These are phyloP conservation scores for Poicephalus meyeri DNA, from an alignment of 2,113 vertebrate species.

Conservation along the genomic window DNA sequence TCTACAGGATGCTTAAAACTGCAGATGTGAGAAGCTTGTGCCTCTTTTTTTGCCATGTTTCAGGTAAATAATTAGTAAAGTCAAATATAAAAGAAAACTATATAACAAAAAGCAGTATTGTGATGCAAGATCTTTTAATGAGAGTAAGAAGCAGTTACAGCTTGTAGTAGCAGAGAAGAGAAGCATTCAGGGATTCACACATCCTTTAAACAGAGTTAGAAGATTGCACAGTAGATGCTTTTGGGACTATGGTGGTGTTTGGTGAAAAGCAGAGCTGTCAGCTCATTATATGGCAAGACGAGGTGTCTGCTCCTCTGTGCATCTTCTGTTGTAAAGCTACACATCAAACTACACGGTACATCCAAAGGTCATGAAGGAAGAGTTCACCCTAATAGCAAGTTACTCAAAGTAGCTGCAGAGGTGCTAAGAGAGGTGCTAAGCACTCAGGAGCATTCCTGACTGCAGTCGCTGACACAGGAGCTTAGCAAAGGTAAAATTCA, in stretches of 20 bases:
- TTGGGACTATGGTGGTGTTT: fast-evolving
- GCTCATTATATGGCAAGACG: fast-evolving
- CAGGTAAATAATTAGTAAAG: not conserved
- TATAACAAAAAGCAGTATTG: not conserved
- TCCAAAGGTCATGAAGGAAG: not conserved
- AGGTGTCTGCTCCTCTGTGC: not conserved
- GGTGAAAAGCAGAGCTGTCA: not conserved
- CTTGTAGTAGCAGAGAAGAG: not conserved
- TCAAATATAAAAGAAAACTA: not conserved
- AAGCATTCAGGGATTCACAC: not conserved
- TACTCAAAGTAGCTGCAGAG: fast-evolving
- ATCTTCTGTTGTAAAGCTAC: not conserved
- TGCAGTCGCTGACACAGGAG: fast-evolving
- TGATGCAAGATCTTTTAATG: conserved; percentile 45
- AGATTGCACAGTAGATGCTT: not conserved
- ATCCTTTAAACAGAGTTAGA: not conserved
- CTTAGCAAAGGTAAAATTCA: not conserved
- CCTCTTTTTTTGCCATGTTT: fast-evolving
- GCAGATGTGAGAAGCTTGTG: not conserved
- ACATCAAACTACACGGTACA: not conserved
- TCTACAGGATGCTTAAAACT: not conserved
- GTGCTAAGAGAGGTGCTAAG: not conserved
- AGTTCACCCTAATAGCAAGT: not conserved
- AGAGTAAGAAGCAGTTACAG: not conserved
- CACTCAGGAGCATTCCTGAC: not conserved